Conservation (phyloP, 2,888 invertebrate genomes). For the Lasioglossum leucozonium region DNA sequence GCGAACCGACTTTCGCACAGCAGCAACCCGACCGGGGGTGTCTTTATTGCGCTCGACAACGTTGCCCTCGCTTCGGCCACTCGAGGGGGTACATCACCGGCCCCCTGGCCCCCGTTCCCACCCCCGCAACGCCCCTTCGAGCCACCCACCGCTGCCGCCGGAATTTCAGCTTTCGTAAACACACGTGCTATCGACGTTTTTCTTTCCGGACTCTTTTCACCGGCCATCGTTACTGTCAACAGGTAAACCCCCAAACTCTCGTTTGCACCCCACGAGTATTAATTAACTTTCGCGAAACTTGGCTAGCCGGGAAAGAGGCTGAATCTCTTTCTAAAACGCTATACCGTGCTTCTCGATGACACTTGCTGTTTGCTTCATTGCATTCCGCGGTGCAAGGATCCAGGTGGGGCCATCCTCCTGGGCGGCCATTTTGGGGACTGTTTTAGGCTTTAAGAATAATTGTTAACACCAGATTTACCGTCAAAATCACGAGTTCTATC, state of each 20-base stretch:
- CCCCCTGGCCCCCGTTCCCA: neutral
- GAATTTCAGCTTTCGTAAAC: slow-evolving; percentile 72
- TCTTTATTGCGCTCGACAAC: slow-evolving; percentile 83
- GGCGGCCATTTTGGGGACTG: neutral
- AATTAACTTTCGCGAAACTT: slow-evolving; percentile 65
- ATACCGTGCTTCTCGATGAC: slow-evolving; percentile 16
- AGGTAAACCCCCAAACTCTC: slow-evolving; percentile 62
- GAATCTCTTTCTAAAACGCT: slow-evolving; percentile 11
- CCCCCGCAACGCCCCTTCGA: neutral
- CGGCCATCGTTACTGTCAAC: slow-evolving; percentile 70
- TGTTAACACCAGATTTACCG: no score
- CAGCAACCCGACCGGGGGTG: slow-evolving; percentile 76
- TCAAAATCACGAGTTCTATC: neutral
- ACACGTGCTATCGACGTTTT: slow-evolving; percentile 73
- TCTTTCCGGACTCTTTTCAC: slow-evolving; percentile 66
- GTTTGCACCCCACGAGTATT: slow-evolving; percentile 49
- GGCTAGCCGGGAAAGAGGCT: slow-evolving; percentile 9
- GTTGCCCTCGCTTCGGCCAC: slow-evolving; percentile 72
- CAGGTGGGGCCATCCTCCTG: neutral
- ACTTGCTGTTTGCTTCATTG: slow-evolving; percentile 21
- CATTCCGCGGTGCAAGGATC: neutral
- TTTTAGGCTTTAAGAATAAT: neutral
- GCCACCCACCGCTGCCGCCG: slow-evolving; percentile 47
- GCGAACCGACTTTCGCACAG: slow-evolving; percentile 80
- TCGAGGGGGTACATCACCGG: slow-evolving; percentile 33